Percentiles rank a stretch among this genome's conserved stretches.
phyloP scores from a whole-genome alignment of 2,113 vertebrate species.

The Axis porcinus region DNA sequence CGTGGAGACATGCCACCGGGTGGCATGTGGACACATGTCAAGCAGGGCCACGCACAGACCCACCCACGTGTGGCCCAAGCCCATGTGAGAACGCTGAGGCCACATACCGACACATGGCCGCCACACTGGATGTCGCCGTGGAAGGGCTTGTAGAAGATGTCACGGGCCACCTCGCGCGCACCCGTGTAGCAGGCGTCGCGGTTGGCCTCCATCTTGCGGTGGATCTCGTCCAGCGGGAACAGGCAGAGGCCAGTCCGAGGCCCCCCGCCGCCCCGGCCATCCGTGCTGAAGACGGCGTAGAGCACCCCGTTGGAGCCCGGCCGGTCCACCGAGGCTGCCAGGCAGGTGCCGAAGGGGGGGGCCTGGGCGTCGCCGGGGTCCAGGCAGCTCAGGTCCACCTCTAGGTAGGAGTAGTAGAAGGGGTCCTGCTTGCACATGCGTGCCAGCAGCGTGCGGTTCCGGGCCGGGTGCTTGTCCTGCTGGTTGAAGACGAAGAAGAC shows the following conservation, averaged over 20 bases:
- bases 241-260: constrained; percentile 88
- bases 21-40: accelerated
- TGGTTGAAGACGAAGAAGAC: constrained; percentile 96
- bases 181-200: constrained; percentile 87
- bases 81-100: accelerated
- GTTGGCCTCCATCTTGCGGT: constrained; percentile 84
- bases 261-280: constrained; percentile 72
- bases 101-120: constrained; percentile 69
- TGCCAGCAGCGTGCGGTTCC: constrained; percentile 89
- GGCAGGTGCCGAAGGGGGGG: constrained; percentile 83
- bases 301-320: constrained; percentile 81
- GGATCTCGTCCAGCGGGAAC: constrained; percentile 86
- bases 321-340: constrained; percentile 84
- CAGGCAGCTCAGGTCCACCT: constrained; percentile 91
- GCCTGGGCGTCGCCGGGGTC: background rate
- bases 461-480: constrained; percentile 82
- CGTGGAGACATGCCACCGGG: accelerated
- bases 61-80: accelerated
- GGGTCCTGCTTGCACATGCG: constrained; percentile 90
- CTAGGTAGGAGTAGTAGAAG: constrained; percentile 94
- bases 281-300: constrained; percentile 88
- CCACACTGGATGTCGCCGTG: constrained; percentile 71
- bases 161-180: background rate
- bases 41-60: accelerated
- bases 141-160: constrained; percentile 90